Evolutionary conservation across 2,797 vertebrate genomes (phyloP).

Genomic region (Cossypha niveicapilla): DNA sequence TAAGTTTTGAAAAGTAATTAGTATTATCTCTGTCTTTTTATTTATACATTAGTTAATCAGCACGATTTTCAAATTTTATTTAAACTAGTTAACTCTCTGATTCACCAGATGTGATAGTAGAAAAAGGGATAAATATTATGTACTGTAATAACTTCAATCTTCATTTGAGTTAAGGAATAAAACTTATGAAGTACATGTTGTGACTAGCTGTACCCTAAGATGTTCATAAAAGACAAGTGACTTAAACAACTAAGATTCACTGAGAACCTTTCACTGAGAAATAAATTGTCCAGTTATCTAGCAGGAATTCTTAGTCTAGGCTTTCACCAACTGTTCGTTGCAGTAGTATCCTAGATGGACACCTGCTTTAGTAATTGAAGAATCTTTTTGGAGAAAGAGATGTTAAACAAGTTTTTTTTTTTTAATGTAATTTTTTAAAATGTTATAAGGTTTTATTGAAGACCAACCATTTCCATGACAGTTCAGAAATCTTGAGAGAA

Average conservation of each 20-base stretch:
- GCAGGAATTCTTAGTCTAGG: not conserved
- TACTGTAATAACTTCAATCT: not conserved
- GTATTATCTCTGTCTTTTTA: not conserved
- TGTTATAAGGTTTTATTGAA: not conserved
- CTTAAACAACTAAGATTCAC: not conserved
- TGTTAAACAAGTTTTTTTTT: not conserved
- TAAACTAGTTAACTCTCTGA: not conserved
- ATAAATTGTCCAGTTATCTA: not conserved
- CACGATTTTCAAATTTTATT: not conserved
- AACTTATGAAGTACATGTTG: not conserved
- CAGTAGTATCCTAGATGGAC: not conserved
- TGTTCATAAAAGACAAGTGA: not conserved
- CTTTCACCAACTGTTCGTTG: fast-evolving
- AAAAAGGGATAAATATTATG: not conserved
- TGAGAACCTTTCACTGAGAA: not conserved
- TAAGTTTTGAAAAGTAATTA: not conserved
- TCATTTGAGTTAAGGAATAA: not conserved
- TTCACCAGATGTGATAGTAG: not conserved
- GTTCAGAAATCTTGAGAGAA: not conserved
- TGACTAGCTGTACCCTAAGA: not conserved
- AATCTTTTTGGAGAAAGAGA: not conserved
- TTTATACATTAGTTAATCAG: not conserved
- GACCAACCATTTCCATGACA: not conserved
- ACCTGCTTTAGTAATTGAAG: not conserved
- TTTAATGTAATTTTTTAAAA: fast-evolving